These are phyloP conservation scores for Charaxes varanes DNA, from an alignment of 1,140 invertebrate species.

Conservation along the genomic window DNA sequence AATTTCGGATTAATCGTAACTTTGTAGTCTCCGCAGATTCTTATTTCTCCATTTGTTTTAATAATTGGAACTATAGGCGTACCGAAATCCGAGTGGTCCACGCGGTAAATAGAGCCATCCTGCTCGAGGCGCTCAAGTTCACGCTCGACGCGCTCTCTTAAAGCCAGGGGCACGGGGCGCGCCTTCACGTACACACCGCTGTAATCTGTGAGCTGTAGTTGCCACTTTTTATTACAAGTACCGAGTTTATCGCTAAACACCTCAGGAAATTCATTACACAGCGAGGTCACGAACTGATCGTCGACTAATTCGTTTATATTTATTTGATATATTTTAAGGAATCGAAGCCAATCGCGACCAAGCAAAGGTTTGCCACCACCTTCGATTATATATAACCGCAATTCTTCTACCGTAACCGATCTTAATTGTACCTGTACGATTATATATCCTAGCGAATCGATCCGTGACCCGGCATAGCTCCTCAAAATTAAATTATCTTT, in stretches of 20 bases:
- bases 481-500: slow-evolving; percentile 22
- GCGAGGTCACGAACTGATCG: slow-evolving; percentile 15
- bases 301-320: slow-evolving; percentile 16
- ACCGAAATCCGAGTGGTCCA: too few relatives aligned
- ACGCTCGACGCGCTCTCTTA: too few relatives aligned
- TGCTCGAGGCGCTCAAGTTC: too few relatives aligned
- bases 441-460: slow-evolving; percentile 23
- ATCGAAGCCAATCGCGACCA: slow-evolving; percentile 26
- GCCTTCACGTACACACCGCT: too few relatives aligned
- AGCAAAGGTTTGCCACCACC: slow-evolving; percentile 22
- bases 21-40: too few relatives aligned
- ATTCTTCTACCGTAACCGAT: slow-evolving; percentile 7
- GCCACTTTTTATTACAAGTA: slow-evolving; percentile 23
- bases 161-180: too few relatives aligned
- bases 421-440: slow-evolving; percentile 13
- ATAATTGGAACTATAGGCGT: too few relatives aligned
- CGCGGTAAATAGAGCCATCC: too few relatives aligned
- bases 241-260: slow-evolving; percentile 29
- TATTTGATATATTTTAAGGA: slow-evolving; percentile 24
- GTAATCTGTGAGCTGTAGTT: slow-evolving; percentile 22
- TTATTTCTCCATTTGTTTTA: too few relatives aligned
- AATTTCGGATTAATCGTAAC: too few relatives aligned
- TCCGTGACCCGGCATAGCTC: slow-evolving; percentile 21
- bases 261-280: slow-evolving; percentile 23
- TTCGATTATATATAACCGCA: slow-evolving; percentile 30